Percentiles rank a stretch among this genome's conserved stretches.
These are phyloP conservation scores for Todiramphus saurophagus DNA, from an alignment of 2,113 vertebrate genomes.

Conservation along the genomic window DNA sequence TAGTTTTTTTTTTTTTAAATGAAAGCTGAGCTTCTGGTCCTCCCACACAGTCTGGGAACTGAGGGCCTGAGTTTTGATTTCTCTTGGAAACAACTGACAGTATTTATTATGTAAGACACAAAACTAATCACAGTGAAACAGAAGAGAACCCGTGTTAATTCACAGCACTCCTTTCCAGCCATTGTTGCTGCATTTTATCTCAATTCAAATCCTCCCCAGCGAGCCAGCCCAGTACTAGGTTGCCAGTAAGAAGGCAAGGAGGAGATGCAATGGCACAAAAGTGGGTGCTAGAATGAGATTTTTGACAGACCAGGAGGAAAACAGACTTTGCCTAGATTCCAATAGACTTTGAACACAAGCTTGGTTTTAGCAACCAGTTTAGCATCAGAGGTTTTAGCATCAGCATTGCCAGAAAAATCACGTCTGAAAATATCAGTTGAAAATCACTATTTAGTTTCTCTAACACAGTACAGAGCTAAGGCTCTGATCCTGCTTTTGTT, in stretches of 20 bases:
- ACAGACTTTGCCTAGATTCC: background rate
- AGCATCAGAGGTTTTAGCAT: background rate
- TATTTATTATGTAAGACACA: background rate
- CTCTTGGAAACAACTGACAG: background rate
- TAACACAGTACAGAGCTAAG: background rate
- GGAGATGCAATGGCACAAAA: background rate
- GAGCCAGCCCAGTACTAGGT: background rate
- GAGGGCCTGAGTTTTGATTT: background rate
- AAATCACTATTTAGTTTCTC: background rate
- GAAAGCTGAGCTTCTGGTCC: conserved; percentile 11
- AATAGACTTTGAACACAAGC: background rate
- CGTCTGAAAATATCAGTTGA: background rate
- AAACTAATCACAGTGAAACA: background rate
- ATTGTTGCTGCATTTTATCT: background rate
- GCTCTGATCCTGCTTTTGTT: background rate
- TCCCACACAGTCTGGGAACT: background rate
- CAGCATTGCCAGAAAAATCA: background rate
- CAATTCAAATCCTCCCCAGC: background rate
- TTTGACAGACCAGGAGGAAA: background rate
- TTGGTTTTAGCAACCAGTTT: background rate
- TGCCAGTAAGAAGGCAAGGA: background rate
- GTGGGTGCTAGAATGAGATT: background rate
- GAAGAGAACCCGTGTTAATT: background rate
- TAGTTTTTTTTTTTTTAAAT: background rate
- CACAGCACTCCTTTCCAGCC: background rate